Evolutionary conservation across 2,797 vertebrate species (phyloP).

Genomic region (Lagodon rhomboides): DNA sequence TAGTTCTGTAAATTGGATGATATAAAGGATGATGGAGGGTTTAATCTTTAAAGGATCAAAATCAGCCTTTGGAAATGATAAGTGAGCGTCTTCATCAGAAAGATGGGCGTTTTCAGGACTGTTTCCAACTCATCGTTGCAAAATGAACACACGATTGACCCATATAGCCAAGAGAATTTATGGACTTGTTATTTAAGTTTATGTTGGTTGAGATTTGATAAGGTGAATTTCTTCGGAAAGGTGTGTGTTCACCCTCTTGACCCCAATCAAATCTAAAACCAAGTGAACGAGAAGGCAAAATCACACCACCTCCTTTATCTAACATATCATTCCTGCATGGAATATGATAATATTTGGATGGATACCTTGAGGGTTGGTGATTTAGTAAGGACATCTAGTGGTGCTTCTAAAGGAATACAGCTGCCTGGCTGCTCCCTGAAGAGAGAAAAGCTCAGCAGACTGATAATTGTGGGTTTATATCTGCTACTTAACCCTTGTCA

Average conservation of each 20-base stretch:
- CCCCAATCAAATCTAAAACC: constrained; percentile 12
- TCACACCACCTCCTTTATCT: not conserved
- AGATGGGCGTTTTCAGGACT: not conserved
- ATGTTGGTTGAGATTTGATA: constrained; percentile 24
- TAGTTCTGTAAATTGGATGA: not conserved
- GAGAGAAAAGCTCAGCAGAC: not conserved
- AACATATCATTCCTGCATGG: not conserved
- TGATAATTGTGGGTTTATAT: not conserved
- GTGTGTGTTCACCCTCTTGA: not conserved
- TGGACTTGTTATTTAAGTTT: constrained; percentile 9
- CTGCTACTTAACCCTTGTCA: not conserved
- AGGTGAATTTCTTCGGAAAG: constrained; percentile 1
- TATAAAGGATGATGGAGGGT: not conserved
- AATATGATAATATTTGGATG: not conserved
- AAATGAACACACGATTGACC: not conserved
- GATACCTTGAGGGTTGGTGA: not conserved
- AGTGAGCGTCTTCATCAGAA: constrained; percentile 3
- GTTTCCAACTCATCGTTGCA: not conserved
- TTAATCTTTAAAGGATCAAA: constrained; percentile 1
- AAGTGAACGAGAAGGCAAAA: not conserved
- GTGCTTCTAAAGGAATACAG: not conserved
- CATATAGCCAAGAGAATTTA: constrained; percentile 7
- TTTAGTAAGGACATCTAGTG: constrained; percentile 57
- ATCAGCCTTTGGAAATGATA: constrained; percentile 11
- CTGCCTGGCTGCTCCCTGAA: not conserved